A percentile compares a stretch with the other conserved stretches of the same genome.
Evolutionary conservation across 2,113 vertebrate genomes (phyloP).

Genomic region (Thunnus thynnus): DNA sequence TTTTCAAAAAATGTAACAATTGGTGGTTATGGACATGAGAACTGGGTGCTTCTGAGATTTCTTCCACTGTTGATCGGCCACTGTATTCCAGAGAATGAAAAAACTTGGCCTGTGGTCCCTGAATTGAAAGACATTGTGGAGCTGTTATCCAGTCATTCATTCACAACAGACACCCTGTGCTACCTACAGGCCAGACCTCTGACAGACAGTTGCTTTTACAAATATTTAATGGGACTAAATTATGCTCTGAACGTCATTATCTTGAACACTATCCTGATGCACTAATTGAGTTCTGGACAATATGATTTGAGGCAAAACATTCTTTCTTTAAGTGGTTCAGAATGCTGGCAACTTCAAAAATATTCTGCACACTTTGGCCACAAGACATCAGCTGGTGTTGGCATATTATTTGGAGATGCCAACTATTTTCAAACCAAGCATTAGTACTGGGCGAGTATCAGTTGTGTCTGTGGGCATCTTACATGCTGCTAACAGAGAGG

Average conservation of each 20-base stretch:
- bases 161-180: slow-evolving; percentile 47
- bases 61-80: slow-evolving; percentile 34
- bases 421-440: slow-evolving; percentile 49
- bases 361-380: slow-evolving; percentile 38
- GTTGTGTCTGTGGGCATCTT: slow-evolving; percentile 15
- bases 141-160: slow-evolving; percentile 33
- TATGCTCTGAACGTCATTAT: slow-evolving; percentile 40
- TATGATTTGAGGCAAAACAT: slow-evolving; percentile 55
- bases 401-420: slow-evolving; percentile 57
- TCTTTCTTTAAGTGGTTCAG: slow-evolving; percentile 46
- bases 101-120: slow-evolving; percentile 37
- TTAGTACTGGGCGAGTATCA: slow-evolving; percentile 28
- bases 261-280: slow-evolving; percentile 58
- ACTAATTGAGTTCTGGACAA: slow-evolving; percentile 40
- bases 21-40: slow-evolving; percentile 13
- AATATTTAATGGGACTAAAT: slow-evolving; percentile 39
- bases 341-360: slow-evolving; percentile 52
- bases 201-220: slow-evolving; percentile 45
- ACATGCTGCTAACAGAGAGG: slow-evolving; percentile 30
- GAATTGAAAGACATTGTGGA: slow-evolving; percentile 51
- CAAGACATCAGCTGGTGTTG: slow-evolving; percentile 58
- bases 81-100: slow-evolving; percentile 24
- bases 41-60: slow-evolving; percentile 24
- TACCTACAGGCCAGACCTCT: slow-evolving; percentile 51
- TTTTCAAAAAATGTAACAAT: slow-evolving; percentile 22